These are phyloP conservation scores for Hypolimnas misippus DNA, from an alignment of 2,888 invertebrate genomes.

Conservation along the genomic window DNA sequence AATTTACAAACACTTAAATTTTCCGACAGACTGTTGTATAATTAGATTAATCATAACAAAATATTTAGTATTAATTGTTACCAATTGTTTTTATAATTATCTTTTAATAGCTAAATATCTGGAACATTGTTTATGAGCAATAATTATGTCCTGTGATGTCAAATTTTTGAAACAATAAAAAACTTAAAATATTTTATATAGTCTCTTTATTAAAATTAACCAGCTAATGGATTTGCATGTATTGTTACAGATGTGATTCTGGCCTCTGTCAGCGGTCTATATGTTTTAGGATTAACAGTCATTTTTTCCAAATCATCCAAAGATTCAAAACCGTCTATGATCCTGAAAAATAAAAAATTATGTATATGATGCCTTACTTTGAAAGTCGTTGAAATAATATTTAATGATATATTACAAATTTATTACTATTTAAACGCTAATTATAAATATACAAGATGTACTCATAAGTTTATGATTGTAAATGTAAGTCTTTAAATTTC, in stretches of 20 bases:
- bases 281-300: constrained; percentile 97
- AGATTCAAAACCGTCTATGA: constrained; percentile 98
- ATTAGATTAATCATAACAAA: constrained; percentile 6
- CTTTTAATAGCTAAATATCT: constrained; percentile 11
- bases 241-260: constrained; percentile 95
- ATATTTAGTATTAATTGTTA: constrained; percentile 32
- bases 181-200: constrained; percentile 34
- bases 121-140: constrained; percentile 29
- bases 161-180: constrained; percentile 34
- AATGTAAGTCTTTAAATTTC: too few species aligned
- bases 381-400: too few species aligned
- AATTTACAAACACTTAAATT: constrained; percentile 12
- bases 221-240: constrained; percentile 98
- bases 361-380: too few species aligned
- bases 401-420: too few species aligned
- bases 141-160: constrained; percentile 31
- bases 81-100: constrained; percentile 26
- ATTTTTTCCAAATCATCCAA: constrained; percentile 98
- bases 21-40: constrained; percentile 7
- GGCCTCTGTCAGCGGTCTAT: constrained; percentile 93
- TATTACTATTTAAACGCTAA: too few species aligned
- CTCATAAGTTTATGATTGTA: too few species aligned
- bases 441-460: too few species aligned
- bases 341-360: too few species aligned
- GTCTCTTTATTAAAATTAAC: constrained; percentile 61